A percentile compares a stretch with the other conserved stretches of the same genome.
Evolutionary conservation across 2,113 vertebrate species (phyloP).

Genomic region (Tragelaphus buxtoni): DNA sequence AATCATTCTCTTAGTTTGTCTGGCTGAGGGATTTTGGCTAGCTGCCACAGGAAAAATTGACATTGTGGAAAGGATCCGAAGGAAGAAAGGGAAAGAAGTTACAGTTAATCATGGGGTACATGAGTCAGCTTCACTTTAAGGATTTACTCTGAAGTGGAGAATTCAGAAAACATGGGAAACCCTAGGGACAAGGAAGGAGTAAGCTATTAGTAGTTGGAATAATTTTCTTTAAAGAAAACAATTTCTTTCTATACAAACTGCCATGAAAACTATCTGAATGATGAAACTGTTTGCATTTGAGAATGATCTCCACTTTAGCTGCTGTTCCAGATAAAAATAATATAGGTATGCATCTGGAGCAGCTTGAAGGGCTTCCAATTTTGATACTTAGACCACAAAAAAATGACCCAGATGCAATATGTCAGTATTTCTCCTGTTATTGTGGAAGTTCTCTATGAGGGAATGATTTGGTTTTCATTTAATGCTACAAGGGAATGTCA

Average conservation of each 20-base stretch:
- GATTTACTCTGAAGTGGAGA: slow-evolving; percentile 60
- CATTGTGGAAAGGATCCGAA: slow-evolving; percentile 58
- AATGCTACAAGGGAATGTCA: slow-evolving; percentile 10
- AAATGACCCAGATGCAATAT: slow-evolving; percentile 23
- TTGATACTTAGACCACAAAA: not conserved
- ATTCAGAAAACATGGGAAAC: slow-evolving; percentile 55
- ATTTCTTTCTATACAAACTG: slow-evolving; percentile 23
- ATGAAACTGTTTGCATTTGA: not conserved
- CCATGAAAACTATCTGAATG: not conserved
- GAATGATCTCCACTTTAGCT: not conserved
- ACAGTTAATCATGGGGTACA: slow-evolving; percentile 59
- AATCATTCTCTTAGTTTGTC: slow-evolving; percentile 43
- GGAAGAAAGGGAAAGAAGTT: slow-evolving; percentile 64
- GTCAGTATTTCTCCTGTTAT: slow-evolving; percentile 45
- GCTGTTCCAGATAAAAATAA: slow-evolving; percentile 14
- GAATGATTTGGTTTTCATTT: slow-evolving; percentile 33
- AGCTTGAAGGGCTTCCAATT: not conserved
- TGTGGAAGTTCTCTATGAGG: slow-evolving; percentile 32
- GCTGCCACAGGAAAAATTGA: slow-evolving; percentile 50
- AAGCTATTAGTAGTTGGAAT: slow-evolving; percentile 36
- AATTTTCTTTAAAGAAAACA: slow-evolving; percentile 33
- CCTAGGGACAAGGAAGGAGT: slow-evolving; percentile 45
- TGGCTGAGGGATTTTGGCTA: slow-evolving; percentile 33
- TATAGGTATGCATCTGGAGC: not conserved
- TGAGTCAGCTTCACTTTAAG: slow-evolving; percentile 66